Conservation (phyloP, 2,888 invertebrate species). For the Cephus spinipes region DNA sequence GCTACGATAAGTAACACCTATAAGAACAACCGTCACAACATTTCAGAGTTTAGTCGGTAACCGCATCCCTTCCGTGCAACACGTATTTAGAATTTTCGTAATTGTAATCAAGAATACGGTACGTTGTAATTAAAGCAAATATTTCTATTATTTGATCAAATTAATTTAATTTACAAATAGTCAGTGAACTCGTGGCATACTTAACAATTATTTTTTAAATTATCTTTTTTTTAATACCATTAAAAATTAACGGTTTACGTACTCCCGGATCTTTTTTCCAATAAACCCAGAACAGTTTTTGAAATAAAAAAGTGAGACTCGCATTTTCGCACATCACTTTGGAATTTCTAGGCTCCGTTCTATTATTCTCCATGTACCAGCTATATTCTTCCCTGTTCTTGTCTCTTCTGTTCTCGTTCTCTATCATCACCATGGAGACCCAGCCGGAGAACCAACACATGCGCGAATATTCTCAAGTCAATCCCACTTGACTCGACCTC, state of each 20-base stretch:
- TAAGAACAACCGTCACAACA: background rate
- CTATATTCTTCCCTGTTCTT: background rate
- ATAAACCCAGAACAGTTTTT: too few species aligned
- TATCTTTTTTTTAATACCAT: too few species aligned
- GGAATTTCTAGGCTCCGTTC: background rate
- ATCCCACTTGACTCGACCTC: constrained; percentile 10
- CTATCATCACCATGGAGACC: constrained; percentile 6
- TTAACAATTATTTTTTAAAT: too few species aligned
- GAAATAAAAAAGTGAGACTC: too few species aligned
- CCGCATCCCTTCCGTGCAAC: background rate
- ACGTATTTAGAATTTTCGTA: background rate
- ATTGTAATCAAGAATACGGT: background rate
- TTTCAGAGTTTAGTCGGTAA: background rate
- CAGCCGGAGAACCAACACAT: background rate
- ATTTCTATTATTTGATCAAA: too few species aligned
- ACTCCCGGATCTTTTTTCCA: too few species aligned
- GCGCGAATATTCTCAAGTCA: constrained; percentile 11
- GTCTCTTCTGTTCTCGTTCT: background rate
- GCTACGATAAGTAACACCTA: background rate
- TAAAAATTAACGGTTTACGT: too few species aligned
- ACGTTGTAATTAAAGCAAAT: too few species aligned
- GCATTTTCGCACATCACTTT: background rate
- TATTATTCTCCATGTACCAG: background rate
- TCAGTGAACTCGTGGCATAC: too few species aligned
- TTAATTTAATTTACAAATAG: too few species aligned